Evolutionary conservation across 1,140 invertebrate genomes (phyloP).

Genomic region (Caerostris extrusa): DNA sequence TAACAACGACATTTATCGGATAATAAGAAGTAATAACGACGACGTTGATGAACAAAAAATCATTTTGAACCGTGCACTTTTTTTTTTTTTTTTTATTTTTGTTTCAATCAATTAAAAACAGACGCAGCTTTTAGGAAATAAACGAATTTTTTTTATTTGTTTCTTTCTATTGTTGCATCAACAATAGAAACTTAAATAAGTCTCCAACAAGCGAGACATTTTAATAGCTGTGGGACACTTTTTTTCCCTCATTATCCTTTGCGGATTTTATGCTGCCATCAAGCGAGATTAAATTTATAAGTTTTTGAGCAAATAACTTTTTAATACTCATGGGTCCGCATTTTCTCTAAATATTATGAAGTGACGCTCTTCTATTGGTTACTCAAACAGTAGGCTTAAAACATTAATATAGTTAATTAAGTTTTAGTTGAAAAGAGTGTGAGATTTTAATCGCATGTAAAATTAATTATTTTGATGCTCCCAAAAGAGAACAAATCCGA

Average conservation of each 20-base stretch:
- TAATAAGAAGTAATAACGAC: too few species aligned
- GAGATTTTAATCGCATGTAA: neutral
- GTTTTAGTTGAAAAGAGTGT: conserved; percentile 18
- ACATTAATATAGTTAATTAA: conserved; percentile 46
- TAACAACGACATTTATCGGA: neutral
- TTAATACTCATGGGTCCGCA: conserved; percentile 7
- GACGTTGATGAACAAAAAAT: neutral
- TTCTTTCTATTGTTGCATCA: conserved; percentile 11
- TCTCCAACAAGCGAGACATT: conserved; percentile 26
- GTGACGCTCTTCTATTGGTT: neutral
- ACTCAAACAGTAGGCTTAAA: conserved; percentile 45
- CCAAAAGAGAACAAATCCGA: neutral
- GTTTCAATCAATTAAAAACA: neutral
- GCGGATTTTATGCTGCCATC: conserved; percentile 17
- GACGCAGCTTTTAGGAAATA: neutral
- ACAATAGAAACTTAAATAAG: neutral
- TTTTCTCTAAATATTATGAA: conserved; percentile 1
- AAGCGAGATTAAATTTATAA: conserved; percentile 27
- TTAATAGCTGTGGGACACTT: conserved; percentile 19
- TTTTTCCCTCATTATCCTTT: neutral
- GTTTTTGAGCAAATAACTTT: conserved; percentile 37
- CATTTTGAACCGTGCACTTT: neutral
- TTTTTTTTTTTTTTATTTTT: neutral
- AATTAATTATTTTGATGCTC: conserved; percentile 41
- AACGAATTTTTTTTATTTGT: neutral